Base-by-base conservation (phyloP, 2,888 invertebrate genomes). In the Leptodirus hochenwartii region DNA sequence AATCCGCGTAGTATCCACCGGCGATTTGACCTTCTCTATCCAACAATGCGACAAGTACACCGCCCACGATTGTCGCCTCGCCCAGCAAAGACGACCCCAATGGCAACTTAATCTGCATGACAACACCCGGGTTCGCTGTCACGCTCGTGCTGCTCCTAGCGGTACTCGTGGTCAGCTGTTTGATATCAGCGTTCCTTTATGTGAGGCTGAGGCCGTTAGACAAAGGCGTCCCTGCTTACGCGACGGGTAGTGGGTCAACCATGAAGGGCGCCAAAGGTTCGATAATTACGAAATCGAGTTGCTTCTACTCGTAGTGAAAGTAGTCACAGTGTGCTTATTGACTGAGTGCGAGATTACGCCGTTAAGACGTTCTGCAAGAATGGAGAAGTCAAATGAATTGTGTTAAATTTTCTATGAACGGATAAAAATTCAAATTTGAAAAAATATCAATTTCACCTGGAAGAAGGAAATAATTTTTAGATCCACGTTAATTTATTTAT, bases 101-200 rank as follows among this genome's bases (percentile, higher is more conserved):
- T 33, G 43, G 49, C 15, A 71, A 70, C 13, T 59, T 85, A 36
- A 85, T 90, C 39, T 90, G 88, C 55, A 87, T 90, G 85, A 87
- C 88, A 1, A 87, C 87, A 4, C 80, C 85, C n/a, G 85, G 88
- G 8, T 90, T 90, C 47, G 79, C 85, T 22, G 78, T 82, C 17
- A 82, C 85, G 15, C 61, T 90, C 15, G 70, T 87, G 29, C 69
- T 88, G 26, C 64, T 90, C 14, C 62, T 90, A 34, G 79, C 75
- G 30, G 78, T 88, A 29, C 60, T 90, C 41, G 60, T 88, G 32
- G 71, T 79, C 34, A 85, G 88, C 6, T 90, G 87, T 49, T 62
- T 84, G 17, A 66, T 87, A 39, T 87, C 88, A 28, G 80, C 84
- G 13, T 74, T 88, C 44, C 62, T 90, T 11, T 88, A 82, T 53